Evolutionary conservation across 1,140 invertebrate genomes (phyloP).

Genomic region (Triops longicaudatus): DNA sequence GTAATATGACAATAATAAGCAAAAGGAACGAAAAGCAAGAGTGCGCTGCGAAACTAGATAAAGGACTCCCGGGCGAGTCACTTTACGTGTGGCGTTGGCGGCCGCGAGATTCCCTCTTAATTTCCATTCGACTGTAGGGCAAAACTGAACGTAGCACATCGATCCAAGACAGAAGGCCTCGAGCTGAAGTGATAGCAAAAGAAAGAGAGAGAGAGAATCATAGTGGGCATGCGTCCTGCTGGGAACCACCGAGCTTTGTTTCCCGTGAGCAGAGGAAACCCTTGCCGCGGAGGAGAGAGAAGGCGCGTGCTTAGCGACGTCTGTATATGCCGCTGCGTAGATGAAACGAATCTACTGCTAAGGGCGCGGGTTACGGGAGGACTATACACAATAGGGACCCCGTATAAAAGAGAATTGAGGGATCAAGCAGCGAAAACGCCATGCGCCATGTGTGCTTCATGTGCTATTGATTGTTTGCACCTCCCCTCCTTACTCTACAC

Average conservation of each 20-base stretch:
- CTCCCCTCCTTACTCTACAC: background rate
- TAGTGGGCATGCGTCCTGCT: background rate
- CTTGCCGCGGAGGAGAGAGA: background rate
- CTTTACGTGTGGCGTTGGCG: constrained; percentile 2
- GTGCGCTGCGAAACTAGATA: background rate
- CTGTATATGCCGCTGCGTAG: too few species aligned
- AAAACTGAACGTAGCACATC: background rate
- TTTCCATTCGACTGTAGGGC: background rate
- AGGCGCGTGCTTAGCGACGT: background rate
- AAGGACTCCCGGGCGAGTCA: background rate
- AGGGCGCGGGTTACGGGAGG: background rate
- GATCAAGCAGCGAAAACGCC: background rate
- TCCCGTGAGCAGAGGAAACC: background rate
- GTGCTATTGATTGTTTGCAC: background rate
- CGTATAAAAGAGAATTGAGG: background rate
- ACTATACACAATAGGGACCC: background rate
- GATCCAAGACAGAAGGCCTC: background rate
- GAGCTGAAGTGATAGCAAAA: too few species aligned
- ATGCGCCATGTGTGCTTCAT: background rate
- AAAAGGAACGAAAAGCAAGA: background rate
- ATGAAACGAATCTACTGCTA: too few species aligned
- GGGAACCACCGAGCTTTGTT: background rate
- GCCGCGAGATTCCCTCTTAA: background rate
- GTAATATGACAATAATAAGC: too few species aligned
- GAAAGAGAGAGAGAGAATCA: background rate